phyloP scores from a whole-genome alignment of 2,888 invertebrate species.

The Sisyra terminalis region DNA sequence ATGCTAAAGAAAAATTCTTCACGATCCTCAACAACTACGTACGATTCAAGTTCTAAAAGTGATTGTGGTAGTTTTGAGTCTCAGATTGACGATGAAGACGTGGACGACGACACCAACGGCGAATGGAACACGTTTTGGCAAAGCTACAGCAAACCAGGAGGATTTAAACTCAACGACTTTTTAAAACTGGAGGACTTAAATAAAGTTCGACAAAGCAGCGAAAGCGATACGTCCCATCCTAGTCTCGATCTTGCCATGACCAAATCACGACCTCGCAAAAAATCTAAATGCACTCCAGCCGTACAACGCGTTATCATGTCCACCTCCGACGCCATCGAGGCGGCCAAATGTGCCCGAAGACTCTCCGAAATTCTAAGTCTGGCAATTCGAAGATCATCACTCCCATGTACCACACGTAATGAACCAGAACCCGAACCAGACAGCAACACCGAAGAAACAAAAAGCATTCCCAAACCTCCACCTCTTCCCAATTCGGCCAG shows the following conservation, averaged over 20 bases:
- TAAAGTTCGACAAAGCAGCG: background rate
- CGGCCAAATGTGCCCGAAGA: slow-evolving; percentile 22
- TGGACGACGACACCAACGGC: slow-evolving; percentile 16
- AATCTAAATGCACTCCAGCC: background rate
- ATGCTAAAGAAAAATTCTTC: no score
- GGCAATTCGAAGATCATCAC: slow-evolving; percentile 19
- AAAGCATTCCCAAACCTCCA: slow-evolving; percentile 8
- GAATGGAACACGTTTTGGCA: slow-evolving; percentile 31
- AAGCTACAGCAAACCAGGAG: slow-evolving; percentile 24
- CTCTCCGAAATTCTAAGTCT: slow-evolving; percentile 25
- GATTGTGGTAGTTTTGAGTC: slow-evolving; percentile 3
- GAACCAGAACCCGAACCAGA: slow-evolving; percentile 8
- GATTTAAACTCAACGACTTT: background rate
- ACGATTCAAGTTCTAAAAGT: slow-evolving; percentile 3
- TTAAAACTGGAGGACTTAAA: background rate
- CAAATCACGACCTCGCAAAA: background rate
- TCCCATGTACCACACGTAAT: slow-evolving; percentile 6
- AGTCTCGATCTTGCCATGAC: background rate
- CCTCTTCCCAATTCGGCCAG: background rate
- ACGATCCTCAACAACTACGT: slow-evolving; percentile 2
- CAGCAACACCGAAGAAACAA: slow-evolving; percentile 16
- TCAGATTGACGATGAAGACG: slow-evolving; percentile 17
- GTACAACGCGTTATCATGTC: slow-evolving; percentile 18
- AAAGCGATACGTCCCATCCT: background rate
- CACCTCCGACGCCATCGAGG: slow-evolving; percentile 24